A percentile compares a stretch with the other conserved stretches of the same genome.
These are phyloP conservation scores for Melinaea marsaeus DNA, from an alignment of 2,888 invertebrate species.

Conservation along the genomic window DNA sequence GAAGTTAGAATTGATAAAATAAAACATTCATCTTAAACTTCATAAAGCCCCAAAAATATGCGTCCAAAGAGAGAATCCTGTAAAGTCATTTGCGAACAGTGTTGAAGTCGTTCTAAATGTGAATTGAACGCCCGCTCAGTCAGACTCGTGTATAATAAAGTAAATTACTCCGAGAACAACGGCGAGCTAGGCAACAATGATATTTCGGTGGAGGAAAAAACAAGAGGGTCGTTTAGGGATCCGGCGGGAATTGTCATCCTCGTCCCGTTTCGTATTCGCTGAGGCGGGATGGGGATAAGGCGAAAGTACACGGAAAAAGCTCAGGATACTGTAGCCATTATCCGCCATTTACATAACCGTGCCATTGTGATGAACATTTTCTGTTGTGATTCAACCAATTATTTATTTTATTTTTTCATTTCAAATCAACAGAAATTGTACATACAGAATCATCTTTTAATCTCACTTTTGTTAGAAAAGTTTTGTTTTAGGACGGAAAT, in stretches of 20 bases:
- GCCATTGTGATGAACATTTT: slow-evolving; percentile 39
- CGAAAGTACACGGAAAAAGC: slow-evolving; percentile 52
- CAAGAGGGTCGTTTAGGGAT: slow-evolving; percentile 64
- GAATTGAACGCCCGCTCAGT: slow-evolving; percentile 14
- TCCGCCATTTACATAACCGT: slow-evolving; percentile 52
- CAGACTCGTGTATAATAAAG: slow-evolving; percentile 62
- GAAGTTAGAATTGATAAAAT: background rate
- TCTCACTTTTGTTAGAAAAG: background rate
- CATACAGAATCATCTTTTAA: slow-evolving; percentile 1
- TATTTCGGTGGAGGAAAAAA: slow-evolving; percentile 69
- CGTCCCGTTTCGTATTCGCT: slow-evolving; percentile 48
- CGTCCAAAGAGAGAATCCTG: background rate
- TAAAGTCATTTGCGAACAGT: slow-evolving; percentile 3
- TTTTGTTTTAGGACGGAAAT: background rate
- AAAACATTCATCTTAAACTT: background rate
- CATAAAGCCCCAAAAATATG: background rate
- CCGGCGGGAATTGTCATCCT: slow-evolving; percentile 64
- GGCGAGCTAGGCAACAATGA: slow-evolving; percentile 58
- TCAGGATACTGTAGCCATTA: slow-evolving; percentile 52
- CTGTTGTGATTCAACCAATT: slow-evolving; percentile 33
- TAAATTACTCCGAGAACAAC: slow-evolving; percentile 65
- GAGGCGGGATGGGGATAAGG: slow-evolving; percentile 44
- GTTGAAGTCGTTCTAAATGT: slow-evolving; percentile 17
- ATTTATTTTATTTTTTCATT: slow-evolving; percentile 13
- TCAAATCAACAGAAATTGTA: slow-evolving; percentile 10